Base-by-base conservation (phyloP, 2,113 vertebrate species). In the Lota lota region DNA sequence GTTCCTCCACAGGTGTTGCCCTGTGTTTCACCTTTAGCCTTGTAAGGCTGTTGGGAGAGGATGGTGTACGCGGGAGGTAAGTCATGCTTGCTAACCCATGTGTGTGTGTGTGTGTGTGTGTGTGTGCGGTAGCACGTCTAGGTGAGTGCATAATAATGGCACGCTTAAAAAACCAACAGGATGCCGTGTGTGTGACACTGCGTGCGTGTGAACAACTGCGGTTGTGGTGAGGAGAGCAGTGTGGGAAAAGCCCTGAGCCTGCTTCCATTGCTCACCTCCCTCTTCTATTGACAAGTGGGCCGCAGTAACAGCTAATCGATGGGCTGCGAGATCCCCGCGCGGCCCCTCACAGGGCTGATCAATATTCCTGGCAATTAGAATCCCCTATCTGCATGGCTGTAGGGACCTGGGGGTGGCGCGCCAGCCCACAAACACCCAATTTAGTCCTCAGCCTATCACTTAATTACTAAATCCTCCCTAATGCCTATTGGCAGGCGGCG, bases 321-420 rank as follows among this genome's bases (percentile, higher is more conserved):
- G 81, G 80, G 82, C 79, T 21, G 83, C 75, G 80, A 92, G 90
- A 90, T 92, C 88, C 91, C 89, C 62, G 65, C 63, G 78, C 88
- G 74, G 77, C 85, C 85, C 87, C 84, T 87, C 57, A 63, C 87
- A 69, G 61, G 81, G 72, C 78, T 90, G 88, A 93, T 94, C 93
- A 90, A 94, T 94, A 92, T 90, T 83, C 87, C 85, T 79, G 89
- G 91, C 93, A 93, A 94, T 94, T 94, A 94, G 88, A 92, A 93
- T 93, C 88, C 91, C 85, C 92, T 92, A 92, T 93, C 91, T 92
- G 90, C 91, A 92, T 91, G 91, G 85, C 88, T 88, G 89, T 76
- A 74, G 88, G 90, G 88, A 89, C 92, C 88, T 91, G 59, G 67
- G 84, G 85, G 87, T 86, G 88, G 87, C 89, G 88, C 54, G 70